Evolutionary conservation across 1,140 invertebrate genomes (phyloP).

Genomic region (Drosophila bifasciata): DNA sequence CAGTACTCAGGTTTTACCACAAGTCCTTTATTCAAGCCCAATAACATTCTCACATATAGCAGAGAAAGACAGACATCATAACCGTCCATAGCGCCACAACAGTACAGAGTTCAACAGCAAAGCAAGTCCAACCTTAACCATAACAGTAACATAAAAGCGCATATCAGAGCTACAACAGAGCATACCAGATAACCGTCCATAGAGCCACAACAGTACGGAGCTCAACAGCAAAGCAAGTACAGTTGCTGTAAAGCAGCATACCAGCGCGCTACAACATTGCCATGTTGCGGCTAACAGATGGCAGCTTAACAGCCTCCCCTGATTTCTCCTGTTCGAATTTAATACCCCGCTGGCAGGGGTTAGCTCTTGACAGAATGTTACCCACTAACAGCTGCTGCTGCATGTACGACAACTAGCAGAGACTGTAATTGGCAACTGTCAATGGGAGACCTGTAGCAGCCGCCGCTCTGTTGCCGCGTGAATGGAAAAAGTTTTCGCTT

Average conservation of each 20-base stretch:
- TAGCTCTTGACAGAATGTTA: slow-evolving; percentile 31
- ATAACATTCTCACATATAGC: too few species aligned
- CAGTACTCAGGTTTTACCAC: too few species aligned
- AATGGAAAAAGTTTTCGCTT: slow-evolving; percentile 15
- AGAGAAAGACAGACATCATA: too few species aligned
- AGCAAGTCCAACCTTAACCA: neutral
- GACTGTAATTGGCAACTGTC: too few species aligned
- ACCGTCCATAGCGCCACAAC: neutral
- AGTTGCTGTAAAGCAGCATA: too few species aligned
- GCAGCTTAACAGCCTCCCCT: slow-evolving; percentile 18
- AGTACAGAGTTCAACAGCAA: neutral
- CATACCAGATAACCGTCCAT: too few species aligned
- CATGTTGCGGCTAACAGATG: slow-evolving; percentile 37
- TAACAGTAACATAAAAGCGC: neutral
- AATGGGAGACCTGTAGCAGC: neutral
- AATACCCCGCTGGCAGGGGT: slow-evolving; percentile 53
- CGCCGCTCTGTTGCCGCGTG: neutral
- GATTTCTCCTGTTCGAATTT: slow-evolving; percentile 63
- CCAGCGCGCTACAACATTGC: neutral
- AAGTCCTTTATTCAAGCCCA: too few species aligned
- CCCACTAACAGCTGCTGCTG: neutral
- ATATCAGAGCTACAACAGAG: neutral
- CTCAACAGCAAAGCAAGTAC: too few species aligned
- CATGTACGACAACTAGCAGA: too few species aligned
- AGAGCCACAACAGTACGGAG: too few species aligned